Evolutionary conservation across 2,888 invertebrate species (phyloP).

Genomic region (Drosophila paranaensis): DNA sequence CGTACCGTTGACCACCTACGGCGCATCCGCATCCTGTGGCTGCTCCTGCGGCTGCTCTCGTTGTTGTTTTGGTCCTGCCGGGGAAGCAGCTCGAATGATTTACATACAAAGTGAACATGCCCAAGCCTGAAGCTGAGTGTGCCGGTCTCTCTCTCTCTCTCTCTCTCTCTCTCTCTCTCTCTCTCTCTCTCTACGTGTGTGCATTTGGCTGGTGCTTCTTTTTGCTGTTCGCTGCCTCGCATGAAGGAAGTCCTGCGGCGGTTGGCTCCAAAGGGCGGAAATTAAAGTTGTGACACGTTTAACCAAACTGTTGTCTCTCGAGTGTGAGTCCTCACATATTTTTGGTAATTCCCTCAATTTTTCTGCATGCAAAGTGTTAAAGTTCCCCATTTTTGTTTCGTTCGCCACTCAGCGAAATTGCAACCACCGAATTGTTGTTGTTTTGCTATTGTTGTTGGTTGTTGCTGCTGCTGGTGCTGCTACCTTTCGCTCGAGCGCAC

Average conservation of each 20-base stretch:
- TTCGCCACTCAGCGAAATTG: conserved; percentile 66
- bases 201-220: conserved; percentile 48
- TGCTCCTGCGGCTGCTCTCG: conserved; percentile 53
- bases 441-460: conserved; percentile 28
- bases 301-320: conserved; percentile 48
- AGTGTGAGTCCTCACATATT: conserved; percentile 48
- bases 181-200: background rate
- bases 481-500: conserved; percentile 69
- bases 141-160: background rate
- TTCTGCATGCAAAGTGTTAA: conserved; percentile 55
- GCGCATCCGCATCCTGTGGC: conserved; percentile 67
- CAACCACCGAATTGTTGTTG: conserved; percentile 62
- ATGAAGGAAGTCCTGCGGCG: conserved; percentile 62
- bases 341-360: conserved; percentile 53
- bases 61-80: conserved; percentile 54
- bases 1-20: conserved; percentile 77
- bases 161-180: too few relatives aligned
- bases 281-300: conserved; percentile 78
- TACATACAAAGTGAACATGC: conserved; percentile 78
- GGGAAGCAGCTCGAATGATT: conserved; percentile 67
- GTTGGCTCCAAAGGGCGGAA: conserved; percentile 61
- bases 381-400: conserved; percentile 39
- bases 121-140: conserved; percentile 48
- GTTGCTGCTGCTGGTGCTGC: conserved; percentile 30
- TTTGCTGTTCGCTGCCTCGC: conserved; percentile 32